These are phyloP conservation scores for Zygogramma bicolorata DNA, from an alignment of 2,888 invertebrate species.

Conservation along the genomic window DNA sequence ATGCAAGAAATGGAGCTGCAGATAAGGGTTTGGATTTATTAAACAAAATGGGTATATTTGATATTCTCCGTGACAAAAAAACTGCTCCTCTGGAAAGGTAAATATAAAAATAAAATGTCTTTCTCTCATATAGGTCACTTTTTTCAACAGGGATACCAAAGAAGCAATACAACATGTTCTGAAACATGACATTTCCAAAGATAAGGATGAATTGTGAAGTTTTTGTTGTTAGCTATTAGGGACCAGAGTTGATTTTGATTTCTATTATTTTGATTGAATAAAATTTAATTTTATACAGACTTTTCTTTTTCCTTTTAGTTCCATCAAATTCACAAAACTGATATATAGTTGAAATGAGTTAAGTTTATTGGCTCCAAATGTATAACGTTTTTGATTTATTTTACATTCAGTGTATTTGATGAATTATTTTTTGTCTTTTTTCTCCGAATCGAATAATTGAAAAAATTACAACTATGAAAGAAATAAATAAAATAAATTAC, in stretches of 20 bases:
- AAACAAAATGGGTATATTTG: slow-evolving; percentile 44
- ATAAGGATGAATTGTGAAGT: slow-evolving; percentile 26
- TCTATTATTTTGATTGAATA: not conserved
- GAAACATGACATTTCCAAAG: slow-evolving; percentile 20
- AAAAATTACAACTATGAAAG: too few relatives aligned
- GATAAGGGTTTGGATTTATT: slow-evolving; percentile 51
- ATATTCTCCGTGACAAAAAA: slow-evolving; percentile 24
- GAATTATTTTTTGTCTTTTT: too few relatives aligned
- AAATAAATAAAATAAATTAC: too few relatives aligned
- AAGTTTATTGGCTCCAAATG: too few relatives aligned
- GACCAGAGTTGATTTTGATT: not conserved
- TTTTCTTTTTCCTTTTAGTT: too few relatives aligned
- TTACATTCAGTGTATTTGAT: too few relatives aligned
- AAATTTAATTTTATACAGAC: not conserved
- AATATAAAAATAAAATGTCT: not conserved
- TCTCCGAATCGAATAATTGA: too few relatives aligned
- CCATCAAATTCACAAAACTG: too few relatives aligned
- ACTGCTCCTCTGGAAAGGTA: slow-evolving; percentile 32
- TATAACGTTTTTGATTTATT: too few relatives aligned
- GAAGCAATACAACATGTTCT: slow-evolving; percentile 26
- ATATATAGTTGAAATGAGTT: too few relatives aligned
- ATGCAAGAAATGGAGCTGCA: slow-evolving; percentile 52
- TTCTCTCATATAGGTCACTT: not conserved
- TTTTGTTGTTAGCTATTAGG: not conserved
- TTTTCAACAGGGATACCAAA: slow-evolving; percentile 40